A percentile compares a stretch with the other conserved stretches of the same genome.
These are phyloP conservation scores for Anaspis maculata DNA, from an alignment of 2,888 invertebrate species.

Conservation along the genomic window DNA sequence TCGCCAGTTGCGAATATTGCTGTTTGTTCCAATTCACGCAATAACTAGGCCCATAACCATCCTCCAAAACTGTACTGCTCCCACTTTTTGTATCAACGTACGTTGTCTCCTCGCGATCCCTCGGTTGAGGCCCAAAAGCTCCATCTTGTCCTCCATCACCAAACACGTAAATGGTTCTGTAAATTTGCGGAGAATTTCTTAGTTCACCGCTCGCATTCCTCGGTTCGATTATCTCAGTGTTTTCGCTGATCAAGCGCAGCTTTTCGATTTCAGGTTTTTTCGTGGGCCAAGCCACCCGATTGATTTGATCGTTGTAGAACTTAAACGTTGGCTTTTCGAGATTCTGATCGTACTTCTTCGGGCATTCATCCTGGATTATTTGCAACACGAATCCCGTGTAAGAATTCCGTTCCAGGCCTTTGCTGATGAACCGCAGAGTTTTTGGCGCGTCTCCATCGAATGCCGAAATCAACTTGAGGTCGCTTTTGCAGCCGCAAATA, in stretches of 20 bases:
- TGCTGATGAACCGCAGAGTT: slow-evolving; percentile 40
- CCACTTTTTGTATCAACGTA: slow-evolving; percentile 30
- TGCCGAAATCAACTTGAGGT: slow-evolving; percentile 34
- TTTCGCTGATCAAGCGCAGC: slow-evolving; percentile 24
- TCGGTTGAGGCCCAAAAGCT: slow-evolving; percentile 7
- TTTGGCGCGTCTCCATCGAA: slow-evolving; percentile 40
- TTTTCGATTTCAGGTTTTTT: slow-evolving; percentile 14
- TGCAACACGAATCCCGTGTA: slow-evolving; percentile 49
- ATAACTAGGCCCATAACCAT: slow-evolving; percentile 16
- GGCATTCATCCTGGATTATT: slow-evolving; percentile 49
- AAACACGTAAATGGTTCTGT: slow-evolving; percentile 32
- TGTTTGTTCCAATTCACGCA: slow-evolving; percentile 23
- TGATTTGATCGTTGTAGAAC: slow-evolving; percentile 24
- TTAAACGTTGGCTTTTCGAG: slow-evolving; percentile 4
- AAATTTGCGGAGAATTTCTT: slow-evolving; percentile 13
- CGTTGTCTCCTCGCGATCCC: slow-evolving; percentile 30
- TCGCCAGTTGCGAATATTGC: slow-evolving; percentile 18
- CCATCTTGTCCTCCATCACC: slow-evolving; percentile 23
- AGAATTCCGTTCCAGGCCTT: slow-evolving; percentile 37
- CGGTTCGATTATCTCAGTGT: slow-evolving; percentile 17
- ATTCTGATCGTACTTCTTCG: slow-evolving; percentile 20
- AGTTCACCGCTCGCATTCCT: background rate
- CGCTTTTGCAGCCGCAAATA: slow-evolving; percentile 51
- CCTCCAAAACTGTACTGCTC: slow-evolving; percentile 11
- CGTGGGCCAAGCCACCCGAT: slow-evolving; percentile 22